These are phyloP conservation scores for Hipparchia semele DNA, from an alignment of 2,888 invertebrate species.

Conservation along the genomic window DNA sequence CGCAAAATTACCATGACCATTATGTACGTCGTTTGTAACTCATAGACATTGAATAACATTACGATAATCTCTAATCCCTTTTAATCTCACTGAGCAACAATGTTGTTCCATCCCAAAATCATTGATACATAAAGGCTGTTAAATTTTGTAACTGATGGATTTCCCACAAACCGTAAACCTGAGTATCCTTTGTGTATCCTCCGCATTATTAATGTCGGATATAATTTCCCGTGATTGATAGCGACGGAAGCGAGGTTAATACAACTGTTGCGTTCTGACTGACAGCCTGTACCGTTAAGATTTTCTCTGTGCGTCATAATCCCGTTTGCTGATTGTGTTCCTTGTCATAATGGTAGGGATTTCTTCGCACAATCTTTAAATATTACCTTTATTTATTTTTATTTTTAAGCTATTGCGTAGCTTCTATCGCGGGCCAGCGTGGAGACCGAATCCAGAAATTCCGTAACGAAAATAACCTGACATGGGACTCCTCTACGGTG, in stretches of 20 bases:
- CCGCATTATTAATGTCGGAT: constrained; percentile 19
- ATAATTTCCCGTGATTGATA: constrained; percentile 15
- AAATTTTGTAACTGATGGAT: constrained; percentile 2
- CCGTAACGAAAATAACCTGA: too few relatives aligned
- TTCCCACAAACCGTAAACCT: background rate
- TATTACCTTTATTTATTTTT: too few relatives aligned
- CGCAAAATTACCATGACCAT: too few relatives aligned
- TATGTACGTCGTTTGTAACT: too few relatives aligned
- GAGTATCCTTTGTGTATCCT: constrained; percentile 18
- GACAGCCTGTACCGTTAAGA: background rate
- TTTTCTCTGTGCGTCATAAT: too few relatives aligned
- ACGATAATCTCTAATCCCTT: constrained; percentile 2
- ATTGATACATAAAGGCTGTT: constrained; percentile 10
- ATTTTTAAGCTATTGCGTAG: too few relatives aligned
- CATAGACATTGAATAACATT: background rate
- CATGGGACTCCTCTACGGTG: too few relatives aligned
- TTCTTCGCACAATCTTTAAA: too few relatives aligned
- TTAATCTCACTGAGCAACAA: constrained; percentile 3
- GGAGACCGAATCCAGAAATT: too few relatives aligned
- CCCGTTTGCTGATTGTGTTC: too few relatives aligned
- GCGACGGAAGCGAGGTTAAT: constrained; percentile 1
- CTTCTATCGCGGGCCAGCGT: too few relatives aligned
- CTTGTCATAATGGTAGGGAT: too few relatives aligned
- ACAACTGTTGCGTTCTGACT: constrained; percentile 8
- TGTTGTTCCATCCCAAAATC: constrained; percentile 4